Base-by-base conservation (phyloP, 2,888 invertebrate species). In the Uropetala carovei region DNA sequence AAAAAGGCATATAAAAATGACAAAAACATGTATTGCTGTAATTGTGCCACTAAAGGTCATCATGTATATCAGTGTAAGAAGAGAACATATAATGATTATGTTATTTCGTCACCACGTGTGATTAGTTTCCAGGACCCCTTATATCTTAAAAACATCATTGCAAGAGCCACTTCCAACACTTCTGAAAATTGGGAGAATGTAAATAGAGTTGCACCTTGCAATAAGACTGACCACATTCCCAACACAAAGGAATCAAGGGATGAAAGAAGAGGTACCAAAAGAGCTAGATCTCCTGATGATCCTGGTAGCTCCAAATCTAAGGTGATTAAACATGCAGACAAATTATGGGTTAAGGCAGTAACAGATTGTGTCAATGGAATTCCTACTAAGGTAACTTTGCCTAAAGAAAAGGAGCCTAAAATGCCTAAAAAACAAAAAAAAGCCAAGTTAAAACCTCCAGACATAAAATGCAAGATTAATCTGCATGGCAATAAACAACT, bases 31-130 rank as follows among this genome's bases (percentile, higher is more conserved):
- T 89, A 89, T 64, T 89, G 89, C 89, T 89, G 89, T 16, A 89
- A 89, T 18, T 89, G 89, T 89, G 89, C 89, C 27, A 64, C 89
- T n/a, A 60, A 43, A 16, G 89, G 89, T n/a, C 89, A 89, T 68
- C 89, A 89, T 89, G 89, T 43, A n/a, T 89, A 43, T 64, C 89
- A 89, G 64, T 89, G 89, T 43, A 89, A 89, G 11, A 89, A 89
- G 89, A 18, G 64, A n/a, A 89, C 30, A 43, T 68, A 64, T n/a
- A 30, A 64, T 56, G 64, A 64, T 68, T 89, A 89, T 18, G 16
- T 64, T 30, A 60, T 64, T 64, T n/a, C 43, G 0, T 64, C n/a
- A 10, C 89, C 89, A 43, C 60, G 18, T 43, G 89, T 89, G 56
- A 43, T 64, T 18, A 89, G 43, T 43, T 89, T 64, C 11, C 18